phyloP scores from a whole-genome alignment of 2,113 vertebrate genomes.

The Reinhardtius hippoglossoides region DNA sequence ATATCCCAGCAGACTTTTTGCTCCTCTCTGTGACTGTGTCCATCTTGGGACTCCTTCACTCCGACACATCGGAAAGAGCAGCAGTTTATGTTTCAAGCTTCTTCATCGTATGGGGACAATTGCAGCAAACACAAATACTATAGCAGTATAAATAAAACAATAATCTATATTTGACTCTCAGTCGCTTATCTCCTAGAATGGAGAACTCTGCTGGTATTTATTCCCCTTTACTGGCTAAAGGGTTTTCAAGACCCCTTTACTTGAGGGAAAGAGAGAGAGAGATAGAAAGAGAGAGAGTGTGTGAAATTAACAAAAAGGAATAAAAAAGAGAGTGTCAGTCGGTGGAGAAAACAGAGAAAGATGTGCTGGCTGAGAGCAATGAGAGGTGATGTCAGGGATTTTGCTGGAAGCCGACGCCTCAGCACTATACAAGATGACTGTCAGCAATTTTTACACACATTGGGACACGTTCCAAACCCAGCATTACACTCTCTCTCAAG shows the following conservation, averaged over 20 bases:
- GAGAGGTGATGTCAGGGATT: slow-evolving; percentile 36
- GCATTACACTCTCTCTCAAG: slow-evolving; percentile 7
- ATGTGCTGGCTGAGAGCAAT: slow-evolving; percentile 13
- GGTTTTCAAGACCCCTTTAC: not conserved
- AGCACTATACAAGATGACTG: slow-evolving; percentile 36
- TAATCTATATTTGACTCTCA: not conserved
- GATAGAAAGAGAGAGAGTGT: not conserved
- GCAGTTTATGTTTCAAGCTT: no score
- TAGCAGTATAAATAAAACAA: no score
- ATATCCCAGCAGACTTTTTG: no score
- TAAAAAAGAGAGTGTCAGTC: not conserved
- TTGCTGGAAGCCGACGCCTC: slow-evolving; percentile 31
- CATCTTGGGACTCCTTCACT: no score
- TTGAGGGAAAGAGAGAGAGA: not conserved
- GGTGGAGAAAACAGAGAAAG: slow-evolving; percentile 22
- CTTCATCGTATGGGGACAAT: not conserved
- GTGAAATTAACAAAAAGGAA: not conserved
- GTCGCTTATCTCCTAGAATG: not conserved
- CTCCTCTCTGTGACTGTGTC: no score
- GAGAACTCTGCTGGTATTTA: no score
- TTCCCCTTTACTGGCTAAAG: not conserved
- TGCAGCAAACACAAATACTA: not conserved
- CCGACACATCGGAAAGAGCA: no score
- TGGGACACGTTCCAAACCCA: slow-evolving; percentile 36
- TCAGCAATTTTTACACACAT: slow-evolving; percentile 46